These are phyloP conservation scores for Micrastur ruficollis DNA, from an alignment of 2,797 vertebrate genomes.

Conservation along the genomic window DNA sequence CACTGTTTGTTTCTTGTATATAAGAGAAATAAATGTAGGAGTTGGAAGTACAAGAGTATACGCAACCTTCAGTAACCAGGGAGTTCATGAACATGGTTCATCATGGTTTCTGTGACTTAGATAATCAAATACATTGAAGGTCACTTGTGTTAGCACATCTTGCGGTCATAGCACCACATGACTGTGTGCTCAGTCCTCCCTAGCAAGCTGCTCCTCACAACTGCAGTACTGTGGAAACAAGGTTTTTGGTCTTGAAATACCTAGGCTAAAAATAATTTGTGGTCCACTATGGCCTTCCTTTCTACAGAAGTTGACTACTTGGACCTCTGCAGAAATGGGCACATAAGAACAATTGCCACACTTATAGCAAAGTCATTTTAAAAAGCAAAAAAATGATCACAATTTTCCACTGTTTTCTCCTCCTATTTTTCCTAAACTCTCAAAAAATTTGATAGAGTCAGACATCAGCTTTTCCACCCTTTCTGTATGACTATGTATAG, in stretches of 20 bases:
- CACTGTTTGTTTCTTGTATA: neutral
- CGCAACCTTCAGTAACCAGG: neutral
- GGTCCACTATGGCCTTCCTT: neutral
- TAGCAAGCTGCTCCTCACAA: neutral
- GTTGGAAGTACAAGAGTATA: neutral
- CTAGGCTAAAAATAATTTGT: neutral
- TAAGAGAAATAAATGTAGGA: neutral
- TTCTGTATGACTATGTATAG: neutral
- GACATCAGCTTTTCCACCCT: neutral
- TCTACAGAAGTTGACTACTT: neutral
- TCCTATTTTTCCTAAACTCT: neutral
- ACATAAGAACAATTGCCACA: neutral
- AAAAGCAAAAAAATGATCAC: neutral
- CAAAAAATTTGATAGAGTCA: neutral
- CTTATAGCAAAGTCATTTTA: neutral
- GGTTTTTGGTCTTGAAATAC: neutral
- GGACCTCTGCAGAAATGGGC: neutral
- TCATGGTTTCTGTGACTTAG: neutral
- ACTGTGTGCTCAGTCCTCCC: neutral
- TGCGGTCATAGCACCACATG: no score
- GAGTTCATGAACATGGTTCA: neutral
- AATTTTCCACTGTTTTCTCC: neutral
- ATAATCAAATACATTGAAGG: neutral
- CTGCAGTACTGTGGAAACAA: neutral
- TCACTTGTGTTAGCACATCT: neutral